A percentile compares a stretch with the other conserved stretches of the same genome.
Evolutionary conservation across 2,797 vertebrate genomes (phyloP).

Genomic region (Eulemur mongoz): DNA sequence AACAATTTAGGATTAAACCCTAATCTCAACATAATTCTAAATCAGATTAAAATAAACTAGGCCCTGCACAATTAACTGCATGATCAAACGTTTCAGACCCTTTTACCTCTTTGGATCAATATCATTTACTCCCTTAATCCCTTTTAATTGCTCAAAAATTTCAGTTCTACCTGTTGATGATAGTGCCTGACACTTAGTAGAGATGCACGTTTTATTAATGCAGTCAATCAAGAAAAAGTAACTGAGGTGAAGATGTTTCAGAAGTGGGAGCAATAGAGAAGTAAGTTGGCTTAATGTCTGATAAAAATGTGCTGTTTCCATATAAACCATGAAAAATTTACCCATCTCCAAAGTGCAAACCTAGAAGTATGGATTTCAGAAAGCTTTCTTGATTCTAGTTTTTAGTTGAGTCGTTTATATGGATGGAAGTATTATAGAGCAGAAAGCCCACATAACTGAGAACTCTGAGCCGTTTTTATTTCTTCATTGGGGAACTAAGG

Average conservation of each 20-base stretch:
- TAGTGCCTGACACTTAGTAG: not conserved
- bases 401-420: not conserved
- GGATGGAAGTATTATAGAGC: not conserved
- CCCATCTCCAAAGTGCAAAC: not conserved
- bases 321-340: not conserved
- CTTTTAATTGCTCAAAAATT: not conserved
- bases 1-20: not conserved
- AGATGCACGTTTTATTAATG: not conserved
- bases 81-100: not conserved
- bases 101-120: not conserved
- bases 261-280: not conserved
- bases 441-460: not conserved
- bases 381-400: not conserved
- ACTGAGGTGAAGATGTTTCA: not conserved
- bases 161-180: not conserved
- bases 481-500: not conserved
- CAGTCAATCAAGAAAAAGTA: not conserved
- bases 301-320: not conserved
- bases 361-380: not conserved
- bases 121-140: not conserved
- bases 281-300: not conserved
- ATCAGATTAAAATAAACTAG: not conserved
- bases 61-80: not conserved
- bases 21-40: constrained; percentile 6
- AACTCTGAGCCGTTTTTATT: not conserved